These are phyloP conservation scores for Echinops telfairi DNA, from an alignment of 2,113 vertebrate genomes.

Conservation along the genomic window DNA sequence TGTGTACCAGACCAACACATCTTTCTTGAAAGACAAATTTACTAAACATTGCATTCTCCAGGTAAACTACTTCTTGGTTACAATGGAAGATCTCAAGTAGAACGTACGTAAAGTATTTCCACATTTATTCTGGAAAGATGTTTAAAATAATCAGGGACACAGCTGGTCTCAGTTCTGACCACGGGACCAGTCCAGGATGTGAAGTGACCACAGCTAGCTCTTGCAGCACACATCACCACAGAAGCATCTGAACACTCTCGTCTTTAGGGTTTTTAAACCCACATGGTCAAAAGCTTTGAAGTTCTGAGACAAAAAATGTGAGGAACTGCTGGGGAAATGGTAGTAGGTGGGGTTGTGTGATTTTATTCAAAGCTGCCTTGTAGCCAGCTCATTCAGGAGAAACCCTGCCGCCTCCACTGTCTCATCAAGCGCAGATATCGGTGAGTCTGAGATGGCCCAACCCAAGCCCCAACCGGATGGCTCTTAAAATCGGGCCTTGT, in stretches of 20 bases:
- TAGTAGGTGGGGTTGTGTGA: constrained; percentile 18
- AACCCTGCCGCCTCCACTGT: constrained; percentile 54
- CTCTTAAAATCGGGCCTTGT: constrained; percentile 59
- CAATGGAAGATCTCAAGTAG: constrained; percentile 28
- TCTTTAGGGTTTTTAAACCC: constrained; percentile 54
- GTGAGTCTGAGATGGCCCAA: constrained; percentile 66
- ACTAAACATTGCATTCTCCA: constrained; percentile 36
- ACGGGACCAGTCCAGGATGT: constrained; percentile 58
- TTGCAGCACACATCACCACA: neutral
- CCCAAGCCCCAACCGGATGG: constrained; percentile 61
- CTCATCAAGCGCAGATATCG: constrained; percentile 1
- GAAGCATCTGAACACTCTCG: constrained; percentile 27
- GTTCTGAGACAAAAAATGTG: constrained; percentile 26
- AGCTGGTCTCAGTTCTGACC: neutral
- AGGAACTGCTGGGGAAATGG: constrained; percentile 43
- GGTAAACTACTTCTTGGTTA: neutral
- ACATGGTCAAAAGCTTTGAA: constrained; percentile 71
- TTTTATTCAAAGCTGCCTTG: constrained; percentile 62
- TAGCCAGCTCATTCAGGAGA: constrained; percentile 23
- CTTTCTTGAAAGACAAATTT: constrained; percentile 7
- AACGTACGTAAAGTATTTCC: constrained; percentile 10
- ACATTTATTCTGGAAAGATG: constrained; percentile 49
- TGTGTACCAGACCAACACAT: neutral
- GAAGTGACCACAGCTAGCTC: constrained; percentile 66
- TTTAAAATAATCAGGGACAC: constrained; percentile 51